Percentiles rank a stretch among this genome's conserved stretches.
phyloP scores from a whole-genome alignment of 1,140 invertebrate genomes.

The Pseudoatta argentina region DNA sequence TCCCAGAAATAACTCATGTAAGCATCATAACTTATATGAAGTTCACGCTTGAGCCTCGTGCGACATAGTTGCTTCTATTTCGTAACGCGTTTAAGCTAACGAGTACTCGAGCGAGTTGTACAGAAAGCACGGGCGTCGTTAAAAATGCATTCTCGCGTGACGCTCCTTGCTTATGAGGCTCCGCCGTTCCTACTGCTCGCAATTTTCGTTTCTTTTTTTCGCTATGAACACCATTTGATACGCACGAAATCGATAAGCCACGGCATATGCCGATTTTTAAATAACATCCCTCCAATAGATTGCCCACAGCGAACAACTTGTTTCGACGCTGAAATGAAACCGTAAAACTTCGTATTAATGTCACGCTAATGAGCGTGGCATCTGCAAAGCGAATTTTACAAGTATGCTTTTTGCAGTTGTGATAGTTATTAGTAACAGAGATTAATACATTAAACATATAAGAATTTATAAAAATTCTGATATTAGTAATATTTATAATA shows the following conservation, averaged over 20 bases:
- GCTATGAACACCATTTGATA: not conserved
- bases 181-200: not conserved
- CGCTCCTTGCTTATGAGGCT: not conserved
- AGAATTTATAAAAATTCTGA: not conserved
- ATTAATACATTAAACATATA: not conserved
- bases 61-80: not conserved
- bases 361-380: not conserved
- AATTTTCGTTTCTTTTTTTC: slow-evolving; percentile 38
- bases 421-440: not conserved
- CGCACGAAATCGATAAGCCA: slow-evolving; percentile 41
- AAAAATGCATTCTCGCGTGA: slow-evolving; percentile 72
- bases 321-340: not conserved
- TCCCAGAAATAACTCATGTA: slow-evolving; percentile 30
- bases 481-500: no score
- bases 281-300: slow-evolving; percentile 50
- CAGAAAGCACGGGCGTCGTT: slow-evolving; percentile 34
- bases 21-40: slow-evolving; percentile 53
- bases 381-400: not conserved
- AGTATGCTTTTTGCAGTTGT: not conserved
- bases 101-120: slow-evolving; percentile 19
- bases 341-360: not conserved
- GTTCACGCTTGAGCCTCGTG: slow-evolving; percentile 18
- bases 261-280: slow-evolving; percentile 67
- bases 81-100: slow-evolving; percentile 58
- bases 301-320: not conserved